Conservation (phyloP, 2,797 vertebrate species). For the Sebastiscus tertius region DNA sequence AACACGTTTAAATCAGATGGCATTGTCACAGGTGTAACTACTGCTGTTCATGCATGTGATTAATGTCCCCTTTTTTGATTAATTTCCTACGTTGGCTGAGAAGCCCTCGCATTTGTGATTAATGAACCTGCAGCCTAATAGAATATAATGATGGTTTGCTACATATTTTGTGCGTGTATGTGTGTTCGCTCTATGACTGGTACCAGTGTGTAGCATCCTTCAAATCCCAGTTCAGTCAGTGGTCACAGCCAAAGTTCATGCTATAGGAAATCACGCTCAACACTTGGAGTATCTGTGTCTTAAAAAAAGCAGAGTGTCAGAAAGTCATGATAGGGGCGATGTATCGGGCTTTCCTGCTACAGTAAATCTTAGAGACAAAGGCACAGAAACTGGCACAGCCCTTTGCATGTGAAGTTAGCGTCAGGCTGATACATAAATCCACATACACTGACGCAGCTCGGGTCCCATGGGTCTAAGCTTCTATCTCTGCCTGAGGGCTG, state of each 20-base stretch:
- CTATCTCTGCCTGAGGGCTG: conserved; percentile 52
- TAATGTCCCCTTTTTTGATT: conserved; percentile 75
- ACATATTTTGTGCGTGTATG: conserved; percentile 26
- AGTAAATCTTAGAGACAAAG: conserved; percentile 49
- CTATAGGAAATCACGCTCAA: conserved; percentile 25
- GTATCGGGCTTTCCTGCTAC: neutral
- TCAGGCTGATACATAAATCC: conserved; percentile 58
- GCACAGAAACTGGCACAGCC: conserved; percentile 24
- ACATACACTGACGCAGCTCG: conserved; percentile 33
- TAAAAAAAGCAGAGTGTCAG: neutral
- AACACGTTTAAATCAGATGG: conserved; percentile 77
- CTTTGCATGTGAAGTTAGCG: conserved; percentile 23
- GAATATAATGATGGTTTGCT: conserved; percentile 44
- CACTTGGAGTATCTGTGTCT: conserved; percentile 13
- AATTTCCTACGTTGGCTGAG: conserved; percentile 69
- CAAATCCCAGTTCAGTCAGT: conserved; percentile 41
- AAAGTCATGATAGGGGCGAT: neutral
- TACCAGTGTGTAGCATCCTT: conserved; percentile 32
- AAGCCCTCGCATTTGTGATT: conserved; percentile 69
- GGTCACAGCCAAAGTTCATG: conserved; percentile 49
- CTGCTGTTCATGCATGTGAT: conserved; percentile 77
- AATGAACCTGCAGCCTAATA: conserved; percentile 67
- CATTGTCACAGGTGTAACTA: conserved; percentile 76
- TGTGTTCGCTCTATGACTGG: conserved; percentile 8
- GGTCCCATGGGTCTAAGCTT: conserved; percentile 54